Conservation (phyloP, 2,113 vertebrate species). For the Megaleporinus macrocephalus region DNA sequence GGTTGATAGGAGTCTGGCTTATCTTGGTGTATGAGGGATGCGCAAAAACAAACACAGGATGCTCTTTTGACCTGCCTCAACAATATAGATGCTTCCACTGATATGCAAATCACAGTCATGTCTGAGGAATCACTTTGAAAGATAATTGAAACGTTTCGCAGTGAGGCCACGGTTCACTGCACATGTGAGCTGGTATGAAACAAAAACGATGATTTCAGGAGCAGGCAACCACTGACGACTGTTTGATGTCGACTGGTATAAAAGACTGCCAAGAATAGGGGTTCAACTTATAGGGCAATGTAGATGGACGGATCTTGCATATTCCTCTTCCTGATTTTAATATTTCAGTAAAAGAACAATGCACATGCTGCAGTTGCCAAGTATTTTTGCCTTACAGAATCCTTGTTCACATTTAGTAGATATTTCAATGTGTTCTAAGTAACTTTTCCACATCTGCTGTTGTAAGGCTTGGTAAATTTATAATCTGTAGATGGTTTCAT, state of each 20-base stretch:
- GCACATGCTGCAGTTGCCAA: background rate
- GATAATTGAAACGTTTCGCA: conserved; percentile 46
- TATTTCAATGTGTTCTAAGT: background rate
- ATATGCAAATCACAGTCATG: conserved; percentile 50
- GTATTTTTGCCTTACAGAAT: background rate
- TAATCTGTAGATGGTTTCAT: too few species aligned
- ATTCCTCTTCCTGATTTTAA: background rate
- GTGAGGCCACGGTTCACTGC: conserved; percentile 38
- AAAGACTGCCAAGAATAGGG: background rate
- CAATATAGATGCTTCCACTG: conserved; percentile 45
- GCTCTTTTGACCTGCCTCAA: conserved; percentile 36
- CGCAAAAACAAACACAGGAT: conserved; percentile 30
- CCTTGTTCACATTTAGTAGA: background rate
- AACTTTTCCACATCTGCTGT: background rate
- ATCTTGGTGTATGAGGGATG: conserved; percentile 31
- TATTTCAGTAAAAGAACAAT: conserved; percentile 1
- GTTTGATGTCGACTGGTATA: conserved; percentile 29
- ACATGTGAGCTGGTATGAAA: conserved; percentile 27
- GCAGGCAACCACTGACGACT: conserved; percentile 9
- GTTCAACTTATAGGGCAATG: background rate
- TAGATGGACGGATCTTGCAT: background rate
- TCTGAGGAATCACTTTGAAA: conserved; percentile 47
- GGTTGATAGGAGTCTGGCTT: conserved; percentile 26
- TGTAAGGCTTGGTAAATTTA: background rate
- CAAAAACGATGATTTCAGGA: conserved; percentile 31